Evolutionary conservation across 2,888 invertebrate species (phyloP).

Genomic region (Spisula solida): DNA sequence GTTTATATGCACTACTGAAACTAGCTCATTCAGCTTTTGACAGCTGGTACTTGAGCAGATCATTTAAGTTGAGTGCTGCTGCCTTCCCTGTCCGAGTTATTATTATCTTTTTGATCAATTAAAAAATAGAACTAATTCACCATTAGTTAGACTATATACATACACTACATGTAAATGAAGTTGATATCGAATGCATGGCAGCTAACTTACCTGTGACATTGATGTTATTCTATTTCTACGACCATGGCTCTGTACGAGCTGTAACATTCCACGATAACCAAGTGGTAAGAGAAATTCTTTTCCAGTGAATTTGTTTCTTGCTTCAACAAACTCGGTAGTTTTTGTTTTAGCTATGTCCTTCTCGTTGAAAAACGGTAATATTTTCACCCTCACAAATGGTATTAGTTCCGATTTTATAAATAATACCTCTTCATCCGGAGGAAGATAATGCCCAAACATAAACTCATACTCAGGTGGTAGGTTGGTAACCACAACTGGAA

Average conservation of each 20-base stretch:
- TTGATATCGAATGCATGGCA: too few relatives aligned
- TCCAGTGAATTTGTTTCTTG: conserved; percentile 15
- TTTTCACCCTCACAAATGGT: conserved; percentile 17
- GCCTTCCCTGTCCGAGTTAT: too few relatives aligned
- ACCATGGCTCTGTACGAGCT: neutral
- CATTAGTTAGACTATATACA: too few relatives aligned
- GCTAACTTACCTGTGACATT: conserved; percentile 5
- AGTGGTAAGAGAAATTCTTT: conserved; percentile 21
- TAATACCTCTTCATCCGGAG: neutral
- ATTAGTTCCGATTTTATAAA: conserved; percentile 5
- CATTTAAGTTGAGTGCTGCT: too few relatives aligned
- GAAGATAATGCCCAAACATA: neutral
- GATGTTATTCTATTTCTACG: neutral
- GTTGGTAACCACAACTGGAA: neutral
- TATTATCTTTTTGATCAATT: too few relatives aligned
- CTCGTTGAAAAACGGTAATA: conserved; percentile 3
- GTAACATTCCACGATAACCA: conserved; percentile 2
- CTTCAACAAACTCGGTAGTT: conserved; percentile 11
- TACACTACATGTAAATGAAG: too few relatives aligned
- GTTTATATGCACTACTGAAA: too few relatives aligned
- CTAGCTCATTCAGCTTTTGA: too few relatives aligned
- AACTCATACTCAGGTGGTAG: conserved; percentile 9
- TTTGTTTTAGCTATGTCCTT: neutral
- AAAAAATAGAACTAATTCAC: too few relatives aligned
- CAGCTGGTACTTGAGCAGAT: too few relatives aligned